Percentiles rank a stretch among this genome's conserved stretches.
Conservation (phyloP, 2,888 invertebrate species). For the Diogma glabrata region DNA sequence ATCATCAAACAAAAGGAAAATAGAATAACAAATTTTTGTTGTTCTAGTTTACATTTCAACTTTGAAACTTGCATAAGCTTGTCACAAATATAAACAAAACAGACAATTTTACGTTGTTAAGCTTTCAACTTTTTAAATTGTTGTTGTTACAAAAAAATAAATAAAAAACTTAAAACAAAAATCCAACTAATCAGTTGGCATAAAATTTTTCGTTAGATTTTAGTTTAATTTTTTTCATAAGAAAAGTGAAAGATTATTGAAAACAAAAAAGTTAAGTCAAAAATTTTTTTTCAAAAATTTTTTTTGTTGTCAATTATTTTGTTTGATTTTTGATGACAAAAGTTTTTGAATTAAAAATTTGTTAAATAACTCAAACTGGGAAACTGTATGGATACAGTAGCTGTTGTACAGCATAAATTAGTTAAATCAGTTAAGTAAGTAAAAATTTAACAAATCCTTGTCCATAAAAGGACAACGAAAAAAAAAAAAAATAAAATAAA, state of each 20-base stretch:
- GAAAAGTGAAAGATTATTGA: constrained; percentile 4
- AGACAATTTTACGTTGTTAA: too few relatives aligned
- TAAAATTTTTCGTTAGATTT: background rate
- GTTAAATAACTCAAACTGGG: too few relatives aligned
- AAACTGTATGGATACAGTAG: constrained; percentile 49
- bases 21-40: too few relatives aligned
- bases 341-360: constrained; percentile 1
- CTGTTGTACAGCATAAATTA: constrained; percentile 38
- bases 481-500: too few relatives aligned
- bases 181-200: too few relatives aligned
- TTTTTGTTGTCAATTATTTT: background rate
- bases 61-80: constrained; percentile 8
- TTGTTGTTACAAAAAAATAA: background rate
- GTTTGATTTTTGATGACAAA: constrained; percentile 4
- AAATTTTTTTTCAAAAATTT: background rate
- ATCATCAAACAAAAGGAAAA: too few relatives aligned
- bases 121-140: background rate
- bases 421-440: constrained; percentile 35
- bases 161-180: constrained; percentile 1
- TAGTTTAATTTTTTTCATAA: background rate
- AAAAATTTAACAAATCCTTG: too few relatives aligned
- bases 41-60: too few relatives aligned
- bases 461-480: too few relatives aligned
- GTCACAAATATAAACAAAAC: constrained; percentile 10
- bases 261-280: background rate